Base-by-base conservation (phyloP, 2,113 vertebrate genomes). In the Rhagologus leucostigma region DNA sequence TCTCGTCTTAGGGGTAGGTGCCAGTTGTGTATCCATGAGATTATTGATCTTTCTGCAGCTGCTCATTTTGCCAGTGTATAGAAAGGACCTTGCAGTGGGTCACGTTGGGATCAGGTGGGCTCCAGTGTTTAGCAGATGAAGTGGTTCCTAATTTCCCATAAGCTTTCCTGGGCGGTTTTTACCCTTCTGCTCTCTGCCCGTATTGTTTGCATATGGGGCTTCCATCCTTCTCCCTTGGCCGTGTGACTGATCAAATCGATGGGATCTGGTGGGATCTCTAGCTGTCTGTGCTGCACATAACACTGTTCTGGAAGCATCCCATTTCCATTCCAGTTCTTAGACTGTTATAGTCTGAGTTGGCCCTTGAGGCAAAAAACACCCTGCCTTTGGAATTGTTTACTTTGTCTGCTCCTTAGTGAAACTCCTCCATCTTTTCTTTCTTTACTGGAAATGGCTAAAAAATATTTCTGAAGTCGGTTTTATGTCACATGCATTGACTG, bases 301-400 rank as follows among this genome's bases (percentile, higher is more conserved):
- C 8, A 0, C 35, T 27, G 27, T 3, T 56, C 47, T 22, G 55
- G 47, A 85, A 68, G 41, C 71, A 22, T 13, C 44, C 70, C 9
- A 50, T 81, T 85, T 29, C 14, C 15, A 16, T 53, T 42, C 23
- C 29, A 17, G 6, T 62, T 70, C 60, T 71, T 53, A 46, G 17
- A 14, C 39, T 30, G 3, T 35, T 81, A 6, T 0, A n/a, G n/a
- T n/a, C n/a, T 4, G 30, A 42, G 8, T 6, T 76, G 27, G 44
- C 33, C 24, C 24, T 60, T 55, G 33, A 56, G 39, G 30, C 32
- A 42, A 42, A 47, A 78, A 80, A 62, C 60, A 26, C 0, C 7
- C 39, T 41, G 9, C 29, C 9, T 93, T 59, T 83, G 86, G 49
- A 47, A 82, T 13, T n/a, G 16, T 52, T 77, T 39, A 3, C 39